These are phyloP conservation scores for Drosophila suboccidentalis DNA, from an alignment of 2,888 invertebrate species.

Conservation along the genomic window DNA sequence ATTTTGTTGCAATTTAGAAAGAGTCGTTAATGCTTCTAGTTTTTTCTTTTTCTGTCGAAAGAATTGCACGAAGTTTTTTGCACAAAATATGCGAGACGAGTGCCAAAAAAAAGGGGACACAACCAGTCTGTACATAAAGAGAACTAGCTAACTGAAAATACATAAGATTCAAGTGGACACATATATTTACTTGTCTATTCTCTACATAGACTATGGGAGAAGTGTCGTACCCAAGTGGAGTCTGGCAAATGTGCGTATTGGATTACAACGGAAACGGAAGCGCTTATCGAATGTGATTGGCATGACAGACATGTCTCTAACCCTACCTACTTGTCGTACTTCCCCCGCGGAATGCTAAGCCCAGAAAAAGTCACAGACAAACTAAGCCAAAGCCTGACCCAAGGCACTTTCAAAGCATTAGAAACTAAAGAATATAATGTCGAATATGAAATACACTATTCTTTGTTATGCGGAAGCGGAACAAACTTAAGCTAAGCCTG, in stretches of 20 bases:
- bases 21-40: constrained; percentile 61
- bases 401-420: neutral
- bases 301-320: constrained; percentile 41
- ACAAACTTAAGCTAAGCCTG: too few relatives aligned
- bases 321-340: neutral
- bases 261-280: constrained; percentile 63
- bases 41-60: constrained; percentile 16
- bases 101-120: constrained; percentile 60
- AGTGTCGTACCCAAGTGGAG: constrained; percentile 21
- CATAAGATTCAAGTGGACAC: neutral
- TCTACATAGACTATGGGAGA: neutral
- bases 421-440: neutral
- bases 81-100: constrained; percentile 36
- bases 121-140: constrained; percentile 1
- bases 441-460: constrained; percentile 7
- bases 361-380: neutral
- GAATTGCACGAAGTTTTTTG: constrained; percentile 18
- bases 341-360: neutral
- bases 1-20: constrained; percentile 76
- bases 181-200: neutral
- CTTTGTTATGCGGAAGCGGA: neutral
- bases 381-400: constrained; percentile 32
- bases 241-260: constrained; percentile 33
- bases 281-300: constrained; percentile 32
- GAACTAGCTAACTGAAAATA: neutral